Evolutionary conservation across 1,140 invertebrate genomes (phyloP), one percentile per base, ranked within the genome.

Genomic region (Pogonus chalceus): DNA sequence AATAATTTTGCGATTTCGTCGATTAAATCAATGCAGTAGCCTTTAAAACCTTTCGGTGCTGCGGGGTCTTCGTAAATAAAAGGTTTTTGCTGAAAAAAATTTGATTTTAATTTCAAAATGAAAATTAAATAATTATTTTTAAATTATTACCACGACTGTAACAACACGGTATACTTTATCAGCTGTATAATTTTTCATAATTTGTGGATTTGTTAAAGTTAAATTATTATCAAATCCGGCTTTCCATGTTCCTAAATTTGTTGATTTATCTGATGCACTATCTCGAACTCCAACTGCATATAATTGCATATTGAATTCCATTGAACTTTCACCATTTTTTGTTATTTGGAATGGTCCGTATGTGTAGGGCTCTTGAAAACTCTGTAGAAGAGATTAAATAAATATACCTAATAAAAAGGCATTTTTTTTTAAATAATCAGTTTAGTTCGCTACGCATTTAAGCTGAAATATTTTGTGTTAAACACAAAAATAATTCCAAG

Each of bases 1-100:
- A 95, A 75, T 21, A 86, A 82, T 49, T 85, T 72, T 24, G 84
- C 79, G 49, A 97, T 92, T 66, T 88, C 82, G 53, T 93, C 77
- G 1, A 98, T 81, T 0, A 98, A 72, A 67, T 97, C 93, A 48
- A 96, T 90, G 68, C 93, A 96, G 67, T 96, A 98, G 9, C 95
- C 95, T 61, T 81, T 82, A 66, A 83, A 95, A 16, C 82, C 76
- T 55, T 81, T 78, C 0, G 78, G 82, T 0, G 77, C 71, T 0
- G 76, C 73, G 35, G 81, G 73, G 56, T 86, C 82, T 60, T 70
- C 78, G 68, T 87, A 87, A n/a, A 95, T 82, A 63, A 95, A 96
- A 0, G 92, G 92, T 21, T 87, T 78, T 80, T 92, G 87, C 85
- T 90, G 65, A 23, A 69, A 66, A 26, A 54, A 58, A 47, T n/a